Evolutionary conservation across 35 echinoderm and acorn worm species (phyloP).

Genomic region (Acanthaster planci): DNA sequence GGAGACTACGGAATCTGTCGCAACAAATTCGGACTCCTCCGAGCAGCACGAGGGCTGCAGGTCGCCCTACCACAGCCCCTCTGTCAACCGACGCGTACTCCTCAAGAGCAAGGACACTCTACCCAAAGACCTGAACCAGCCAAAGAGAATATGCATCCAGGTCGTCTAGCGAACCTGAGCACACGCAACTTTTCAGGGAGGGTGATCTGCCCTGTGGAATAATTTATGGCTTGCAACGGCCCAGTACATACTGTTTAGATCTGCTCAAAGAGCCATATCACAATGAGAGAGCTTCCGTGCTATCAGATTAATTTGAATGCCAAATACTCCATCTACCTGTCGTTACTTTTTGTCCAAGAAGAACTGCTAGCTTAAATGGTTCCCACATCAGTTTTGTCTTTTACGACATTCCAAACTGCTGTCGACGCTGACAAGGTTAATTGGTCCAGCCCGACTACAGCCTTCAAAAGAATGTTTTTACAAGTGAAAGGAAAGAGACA

Average conservation of each 20-base stretch:
- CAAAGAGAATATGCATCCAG: slow-evolving; percentile 11
- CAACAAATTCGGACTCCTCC: neutral
- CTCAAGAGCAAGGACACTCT: slow-evolving; percentile 1
- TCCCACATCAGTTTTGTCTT: too few relatives aligned
- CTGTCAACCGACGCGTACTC: neutral
- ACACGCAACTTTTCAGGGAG: neutral
- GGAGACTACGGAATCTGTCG: neutral
- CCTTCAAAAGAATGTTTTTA: too few relatives aligned
- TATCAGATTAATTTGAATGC: neutral
- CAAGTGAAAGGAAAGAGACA: too few relatives aligned
- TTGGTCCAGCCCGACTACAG: too few relatives aligned
- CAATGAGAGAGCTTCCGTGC: neutral
- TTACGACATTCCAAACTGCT: too few relatives aligned
- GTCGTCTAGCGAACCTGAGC: neutral
- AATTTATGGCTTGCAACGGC: neutral
- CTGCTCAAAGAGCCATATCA: neutral
- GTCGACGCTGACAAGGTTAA: too few relatives aligned
- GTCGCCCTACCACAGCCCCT: slow-evolving; percentile 10
- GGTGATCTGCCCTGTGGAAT: neutral
- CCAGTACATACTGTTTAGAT: neutral
- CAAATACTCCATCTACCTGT: neutral
- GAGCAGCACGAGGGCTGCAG: neutral
- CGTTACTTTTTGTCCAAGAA: too few relatives aligned
- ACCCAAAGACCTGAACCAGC: neutral
- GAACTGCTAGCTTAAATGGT: too few relatives aligned